phyloP scores from a whole-genome alignment of 2,797 vertebrate species.

The Petrocephalus sullivani region DNA sequence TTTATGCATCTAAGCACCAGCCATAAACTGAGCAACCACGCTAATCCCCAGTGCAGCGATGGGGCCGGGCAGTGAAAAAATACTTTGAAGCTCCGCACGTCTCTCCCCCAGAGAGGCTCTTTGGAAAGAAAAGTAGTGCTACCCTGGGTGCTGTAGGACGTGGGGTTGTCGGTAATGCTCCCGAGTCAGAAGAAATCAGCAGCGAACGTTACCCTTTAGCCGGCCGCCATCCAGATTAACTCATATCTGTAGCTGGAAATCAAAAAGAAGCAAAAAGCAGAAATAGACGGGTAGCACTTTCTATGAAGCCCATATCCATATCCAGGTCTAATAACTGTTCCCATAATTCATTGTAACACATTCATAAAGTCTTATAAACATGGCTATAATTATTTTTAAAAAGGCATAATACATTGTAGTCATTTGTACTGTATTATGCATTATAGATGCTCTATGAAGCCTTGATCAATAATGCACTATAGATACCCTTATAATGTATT shows the following conservation, averaged over 20 bases:
- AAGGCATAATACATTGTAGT: too few species aligned
- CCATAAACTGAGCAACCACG: not conserved
- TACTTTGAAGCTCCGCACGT: not conserved
- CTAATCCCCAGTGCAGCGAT: not conserved
- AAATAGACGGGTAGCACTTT: not conserved
- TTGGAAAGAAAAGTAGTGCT: not conserved
- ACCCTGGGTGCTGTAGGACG: not conserved
- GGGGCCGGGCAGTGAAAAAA: not conserved
- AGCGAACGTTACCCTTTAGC: not conserved
- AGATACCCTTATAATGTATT: too few species aligned
- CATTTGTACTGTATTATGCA: too few species aligned
- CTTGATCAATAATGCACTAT: too few species aligned
- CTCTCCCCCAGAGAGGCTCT: not conserved
- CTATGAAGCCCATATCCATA: too few species aligned
- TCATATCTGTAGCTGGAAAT: not conserved
- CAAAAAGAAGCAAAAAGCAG: not conserved
- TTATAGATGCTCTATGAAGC: too few species aligned
- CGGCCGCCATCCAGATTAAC: not conserved
- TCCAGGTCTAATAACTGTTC: too few species aligned
- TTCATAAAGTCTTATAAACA: too few species aligned
- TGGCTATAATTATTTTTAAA: too few species aligned
- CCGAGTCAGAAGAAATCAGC: not conserved
- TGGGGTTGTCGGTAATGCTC: not conserved
- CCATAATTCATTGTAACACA: too few species aligned
- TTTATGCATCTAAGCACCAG: not conserved